phyloP scores from a whole-genome alignment of 2,113 vertebrate species.

The Calidris pugnax region DNA sequence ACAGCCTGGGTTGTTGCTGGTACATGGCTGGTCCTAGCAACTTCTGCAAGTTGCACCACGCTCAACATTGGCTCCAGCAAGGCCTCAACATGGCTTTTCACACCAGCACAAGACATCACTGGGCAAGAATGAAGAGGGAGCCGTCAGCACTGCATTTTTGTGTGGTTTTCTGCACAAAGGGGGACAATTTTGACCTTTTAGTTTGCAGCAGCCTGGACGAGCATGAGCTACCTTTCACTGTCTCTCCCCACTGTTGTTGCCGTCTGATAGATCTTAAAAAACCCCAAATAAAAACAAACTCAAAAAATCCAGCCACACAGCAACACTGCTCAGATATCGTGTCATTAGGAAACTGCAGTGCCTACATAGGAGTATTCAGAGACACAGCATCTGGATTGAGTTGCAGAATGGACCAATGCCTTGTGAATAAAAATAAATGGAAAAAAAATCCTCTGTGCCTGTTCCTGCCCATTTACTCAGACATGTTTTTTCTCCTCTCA shows the following conservation, averaged over 20 bases:
- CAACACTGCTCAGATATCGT: fast-evolving
- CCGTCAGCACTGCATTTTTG: background rate
- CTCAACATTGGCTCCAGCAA: fast-evolving
- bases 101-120: background rate
- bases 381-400: background rate
- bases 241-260: background rate
- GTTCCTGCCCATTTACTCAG: background rate
- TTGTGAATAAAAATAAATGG: background rate
- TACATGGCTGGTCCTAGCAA: background rate
- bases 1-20: background rate
- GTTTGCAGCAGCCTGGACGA: background rate
- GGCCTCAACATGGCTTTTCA: background rate
- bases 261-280: background rate
- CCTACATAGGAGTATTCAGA: background rate
- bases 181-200: background rate
- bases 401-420: background rate
- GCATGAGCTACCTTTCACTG: fast-evolving
- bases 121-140: background rate
- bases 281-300: background rate
- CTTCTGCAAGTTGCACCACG: background rate
- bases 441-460: background rate
- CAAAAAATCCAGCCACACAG: fast-evolving
- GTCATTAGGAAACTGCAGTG: background rate
- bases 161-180: background rate
- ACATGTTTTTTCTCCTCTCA: background rate